A percentile compares a stretch with the other conserved stretches of the same genome.
Evolutionary conservation across 2,797 vertebrate species (phyloP).

Genomic region (Austrolebias charrua): DNA sequence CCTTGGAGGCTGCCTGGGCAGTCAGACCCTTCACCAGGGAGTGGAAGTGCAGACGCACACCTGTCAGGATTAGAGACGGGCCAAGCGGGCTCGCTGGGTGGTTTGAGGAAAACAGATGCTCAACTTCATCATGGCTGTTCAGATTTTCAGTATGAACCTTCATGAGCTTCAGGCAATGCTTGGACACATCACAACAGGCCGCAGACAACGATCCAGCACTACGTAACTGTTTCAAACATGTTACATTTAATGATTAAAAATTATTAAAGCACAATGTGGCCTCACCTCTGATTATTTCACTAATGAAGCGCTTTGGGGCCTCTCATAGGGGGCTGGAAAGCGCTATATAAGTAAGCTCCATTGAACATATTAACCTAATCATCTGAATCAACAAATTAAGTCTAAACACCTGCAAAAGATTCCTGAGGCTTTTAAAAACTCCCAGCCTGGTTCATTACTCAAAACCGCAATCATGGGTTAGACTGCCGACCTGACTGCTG

Average conservation of each 20-base stretch:
- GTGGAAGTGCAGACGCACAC: conserved; percentile 90
- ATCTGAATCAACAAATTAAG: too few species aligned
- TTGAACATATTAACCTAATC: too few species aligned
- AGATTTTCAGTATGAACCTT: conserved; percentile 83
- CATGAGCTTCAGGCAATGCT: conserved; percentile 68
- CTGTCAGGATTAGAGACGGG: conserved; percentile 45
- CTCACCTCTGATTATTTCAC: conserved; percentile 88
- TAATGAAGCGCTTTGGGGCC: too few species aligned
- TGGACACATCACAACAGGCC: conserved; percentile 73
- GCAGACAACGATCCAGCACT: neutral
- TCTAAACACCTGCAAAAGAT: too few species aligned
- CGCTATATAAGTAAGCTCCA: too few species aligned
- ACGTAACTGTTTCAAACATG: neutral
- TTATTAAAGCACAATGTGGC: neutral
- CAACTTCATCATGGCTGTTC: conserved; percentile 58
- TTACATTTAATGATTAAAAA: neutral
- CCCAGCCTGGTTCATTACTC: too few species aligned
- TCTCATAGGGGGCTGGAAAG: too few species aligned
- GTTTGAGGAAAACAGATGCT: neutral
- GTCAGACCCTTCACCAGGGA: conserved; percentile 88
- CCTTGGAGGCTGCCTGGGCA: too few species aligned
- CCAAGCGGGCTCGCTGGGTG: neutral
- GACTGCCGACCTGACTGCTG: too few species aligned
- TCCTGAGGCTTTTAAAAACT: too few species aligned
- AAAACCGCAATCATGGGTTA: too few species aligned